Base-by-base conservation (phyloP, 2,113 vertebrate genomes). In the Caracal caracal region DNA sequence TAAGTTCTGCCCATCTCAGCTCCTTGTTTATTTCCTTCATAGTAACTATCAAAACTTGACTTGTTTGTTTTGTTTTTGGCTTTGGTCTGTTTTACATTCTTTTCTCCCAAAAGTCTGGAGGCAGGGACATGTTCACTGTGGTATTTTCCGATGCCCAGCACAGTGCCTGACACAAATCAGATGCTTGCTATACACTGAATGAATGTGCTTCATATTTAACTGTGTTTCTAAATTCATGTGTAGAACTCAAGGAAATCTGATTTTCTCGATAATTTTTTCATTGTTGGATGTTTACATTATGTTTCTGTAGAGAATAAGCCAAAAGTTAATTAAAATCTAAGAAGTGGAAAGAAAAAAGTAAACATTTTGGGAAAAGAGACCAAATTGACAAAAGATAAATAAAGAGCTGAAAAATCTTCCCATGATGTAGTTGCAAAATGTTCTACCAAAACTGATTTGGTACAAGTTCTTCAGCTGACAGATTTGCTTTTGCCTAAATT, bases 321-420 rank as follows among this genome's bases (percentile, higher is more conserved):
- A 87, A 79, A 92, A 88, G 37, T 68, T 95, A 35, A 92, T 88
- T 59, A 53, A 96, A 93, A 95, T 47, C 65, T 88, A 73, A 49
- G 70, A 76, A 92, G 37, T 22, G 61, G 37, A 30, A 87, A 88
- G 47, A 43, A 56, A 56, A 43, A 83, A 82, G 61, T 35, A 75
- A 89, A 84, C 33, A 89, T 70, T 96, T 95, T 70, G 68, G 61
- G 37, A 79, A 93, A 88, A 85, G 10, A 91, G 28, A 66, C 30
- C 78, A 93, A 93, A 83, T 26, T 88, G 53, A 68, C 66, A 70
- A 87, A 82, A 95, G 43, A 79, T 65, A 65, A 75, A 88, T 65
- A 63, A 83, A 76, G 24, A 96, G 37, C 26, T 84, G 6, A 88
- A 87, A 40, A 56, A 10, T 19, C 49, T 85, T 91, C 56, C 70